phyloP scores from a whole-genome alignment of 2,113 vertebrate species.

The Tyrannus savana region DNA sequence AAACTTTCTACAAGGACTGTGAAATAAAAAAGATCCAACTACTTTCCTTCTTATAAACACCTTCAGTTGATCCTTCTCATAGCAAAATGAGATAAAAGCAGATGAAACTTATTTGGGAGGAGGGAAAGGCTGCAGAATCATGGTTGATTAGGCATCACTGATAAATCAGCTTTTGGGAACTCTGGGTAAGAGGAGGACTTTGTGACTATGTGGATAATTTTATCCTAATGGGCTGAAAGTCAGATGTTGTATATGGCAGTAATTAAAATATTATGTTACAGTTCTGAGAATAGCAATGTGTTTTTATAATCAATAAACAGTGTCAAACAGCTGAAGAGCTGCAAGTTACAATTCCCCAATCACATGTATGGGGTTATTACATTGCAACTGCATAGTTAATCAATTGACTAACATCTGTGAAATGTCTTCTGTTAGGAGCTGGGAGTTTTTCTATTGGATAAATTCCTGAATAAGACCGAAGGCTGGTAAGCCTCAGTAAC shows the following conservation, averaged over 20 bases:
- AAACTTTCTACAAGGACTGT: background rate
- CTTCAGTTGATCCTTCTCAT: accelerated
- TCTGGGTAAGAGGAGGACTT: background rate
- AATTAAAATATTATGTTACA: conserved; percentile 74
- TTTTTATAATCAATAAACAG: conserved; percentile 74
- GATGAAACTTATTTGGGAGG: background rate
- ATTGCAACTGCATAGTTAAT: conserved; percentile 62
- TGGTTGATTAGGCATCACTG: background rate
- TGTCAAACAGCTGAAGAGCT: conserved; percentile 67
- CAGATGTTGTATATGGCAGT: conserved; percentile 42
- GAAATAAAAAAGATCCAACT: background rate
- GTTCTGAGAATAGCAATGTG: conserved; percentile 62
- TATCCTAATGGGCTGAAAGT: conserved; percentile 61
- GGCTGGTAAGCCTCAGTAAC: background rate
- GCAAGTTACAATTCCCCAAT: conserved; percentile 71
- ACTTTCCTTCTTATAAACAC: background rate
- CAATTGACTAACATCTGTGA: conserved; percentile 69
- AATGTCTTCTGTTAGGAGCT: conserved; percentile 11
- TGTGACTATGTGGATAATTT: background rate
- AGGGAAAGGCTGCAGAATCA: background rate
- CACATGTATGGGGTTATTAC: conserved; percentile 47
- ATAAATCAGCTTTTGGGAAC: background rate
- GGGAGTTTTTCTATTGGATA: background rate
- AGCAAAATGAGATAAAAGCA: background rate
- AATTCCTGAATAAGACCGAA: background rate